Evolutionary conservation across 2,888 invertebrate species (phyloP), one percentile per base, ranked within the genome.

Genomic region (Allolobophora icterica): DNA sequence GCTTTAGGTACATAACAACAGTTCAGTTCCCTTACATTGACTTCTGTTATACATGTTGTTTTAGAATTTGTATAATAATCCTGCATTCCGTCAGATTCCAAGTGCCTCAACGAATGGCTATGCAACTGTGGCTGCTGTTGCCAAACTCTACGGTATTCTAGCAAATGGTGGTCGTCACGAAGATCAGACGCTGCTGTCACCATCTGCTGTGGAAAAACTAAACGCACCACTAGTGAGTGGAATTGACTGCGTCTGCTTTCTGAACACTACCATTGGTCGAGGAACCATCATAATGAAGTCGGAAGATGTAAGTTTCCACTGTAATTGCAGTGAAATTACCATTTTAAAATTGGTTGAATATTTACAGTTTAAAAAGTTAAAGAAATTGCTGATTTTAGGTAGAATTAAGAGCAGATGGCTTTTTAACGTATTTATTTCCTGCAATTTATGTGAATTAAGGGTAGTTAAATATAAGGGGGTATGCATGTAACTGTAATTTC

Each of bases 71-170:
- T 58, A 93, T 30, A 94, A 94, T 90, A 94, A 94, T 90, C 94
- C 94, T 33, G 93, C 93, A 17, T 89, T 93, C 42, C 92, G 94
- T 34, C 93, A 93, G n/a, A 93, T 94, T 38, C 94, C 94, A 0
- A 91, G 38, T 3, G 90, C 87, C 15, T 84, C 90, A 19, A 94
- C 93, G 13, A 93, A 93, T 52, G 95, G 94, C 15, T 93, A 94
- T 58, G 94, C 93, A 1, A 94, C 94, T n/a, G 95, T 95, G 0
- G 91, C 93, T 19, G 93, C 93, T 19, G 89, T 95, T 90, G 95
- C 94, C 13, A 94, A 94, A 91, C 92, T 95, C 24, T 94, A 93
- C 92, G 94, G 94, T 34, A 94, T 94, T 84, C 90, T 95, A 30
- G 93, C 94, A 71, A 94, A 94, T 89, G 94, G 94, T 34, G 92